Base-by-base conservation (phyloP, 2,797 vertebrate genomes). In the Hylomyscus alleni region DNA sequence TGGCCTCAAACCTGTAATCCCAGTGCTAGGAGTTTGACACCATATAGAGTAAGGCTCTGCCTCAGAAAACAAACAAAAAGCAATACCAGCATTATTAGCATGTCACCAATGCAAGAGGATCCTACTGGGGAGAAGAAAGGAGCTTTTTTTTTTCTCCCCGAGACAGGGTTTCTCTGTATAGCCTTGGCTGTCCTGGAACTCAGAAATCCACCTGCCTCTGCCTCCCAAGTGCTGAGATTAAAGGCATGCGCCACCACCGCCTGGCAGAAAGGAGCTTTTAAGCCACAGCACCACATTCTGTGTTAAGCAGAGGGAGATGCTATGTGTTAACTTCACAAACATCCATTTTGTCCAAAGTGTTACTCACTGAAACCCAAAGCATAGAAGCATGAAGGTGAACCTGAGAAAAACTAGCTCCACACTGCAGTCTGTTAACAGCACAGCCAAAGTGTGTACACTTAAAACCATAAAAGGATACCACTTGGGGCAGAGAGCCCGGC, bases 401-500 rank as follows among this genome's bases (percentile, higher is more conserved):
- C 2, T 77, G 67, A 83, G 60, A 88, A 72, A 81, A 58, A 4
- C 34, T 15, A 86, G 62, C 67, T 88, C 13, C 65, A 81, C 47
- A 90, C 29, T 87, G 62, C 26, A 88, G 60, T 95, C n/a, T 81
- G 65, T 88, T 84, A 86, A 93, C 91, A 95, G 76, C n/a, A 81
- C 96, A 84, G 6, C 12, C 80, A 97, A 91, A 91, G 14, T 69
- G 8, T 78, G 19, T 40, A 84, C 2, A 6, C 78, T 75, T 92
- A 91, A 94, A 81, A 77, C 75, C 78, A 88, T 29, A 47, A 95
- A 99, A 99, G 99, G 99, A 99, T 99, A 99, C 99, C 22, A 99
- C 99, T 99, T 99, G 99, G 3, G 99, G 99, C 95, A 99, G 98
- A 9, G 99, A 99, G 15, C 99, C 99, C 0, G 99, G 99, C 97